Conservation (phyloP, 2,888 invertebrate species). For the Caenorhabditis angaria region DNA sequence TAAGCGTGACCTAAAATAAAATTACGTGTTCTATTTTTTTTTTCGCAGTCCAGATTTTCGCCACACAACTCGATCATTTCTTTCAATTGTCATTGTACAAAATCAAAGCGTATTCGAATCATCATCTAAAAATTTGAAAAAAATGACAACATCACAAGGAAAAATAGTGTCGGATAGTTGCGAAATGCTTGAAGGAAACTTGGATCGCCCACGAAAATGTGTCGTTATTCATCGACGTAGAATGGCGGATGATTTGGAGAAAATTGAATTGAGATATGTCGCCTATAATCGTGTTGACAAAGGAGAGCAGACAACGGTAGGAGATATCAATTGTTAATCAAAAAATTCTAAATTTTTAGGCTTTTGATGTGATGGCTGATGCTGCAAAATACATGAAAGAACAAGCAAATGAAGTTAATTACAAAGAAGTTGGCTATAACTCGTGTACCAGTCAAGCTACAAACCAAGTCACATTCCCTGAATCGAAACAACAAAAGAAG, state of each 20-base stretch:
- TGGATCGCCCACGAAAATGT: conserved; percentile 13
- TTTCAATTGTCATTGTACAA: background rate
- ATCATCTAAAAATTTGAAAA: background rate
- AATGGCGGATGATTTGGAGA: conserved; percentile 24
- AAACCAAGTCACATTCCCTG: background rate
- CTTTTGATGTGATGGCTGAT: conserved; percentile 10
- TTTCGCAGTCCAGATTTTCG: background rate
- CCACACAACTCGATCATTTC: background rate
- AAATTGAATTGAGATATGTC: conserved; percentile 36
- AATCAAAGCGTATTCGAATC: background rate
- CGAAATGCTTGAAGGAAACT: background rate
- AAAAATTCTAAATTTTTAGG: too few species aligned
- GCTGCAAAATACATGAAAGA: conserved; percentile 29
- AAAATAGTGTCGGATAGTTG: background rate
- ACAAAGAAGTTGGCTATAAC: conserved; percentile 2
- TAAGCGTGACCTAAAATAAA: too few species aligned
- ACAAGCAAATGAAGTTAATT: conserved; percentile 24
- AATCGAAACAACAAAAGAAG: conserved; percentile 24
- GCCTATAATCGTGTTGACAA: conserved; percentile 26
- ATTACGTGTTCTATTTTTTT: background rate
- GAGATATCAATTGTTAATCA: too few species aligned
- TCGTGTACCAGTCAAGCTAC: background rate
- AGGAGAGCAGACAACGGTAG: conserved; percentile 20
- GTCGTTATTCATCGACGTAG: conserved; percentile 31
- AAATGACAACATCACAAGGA: background rate